These are phyloP conservation scores for Odontamblyopus lacepedii DNA, from an alignment of 2,797 vertebrate genomes.

Conservation along the genomic window DNA sequence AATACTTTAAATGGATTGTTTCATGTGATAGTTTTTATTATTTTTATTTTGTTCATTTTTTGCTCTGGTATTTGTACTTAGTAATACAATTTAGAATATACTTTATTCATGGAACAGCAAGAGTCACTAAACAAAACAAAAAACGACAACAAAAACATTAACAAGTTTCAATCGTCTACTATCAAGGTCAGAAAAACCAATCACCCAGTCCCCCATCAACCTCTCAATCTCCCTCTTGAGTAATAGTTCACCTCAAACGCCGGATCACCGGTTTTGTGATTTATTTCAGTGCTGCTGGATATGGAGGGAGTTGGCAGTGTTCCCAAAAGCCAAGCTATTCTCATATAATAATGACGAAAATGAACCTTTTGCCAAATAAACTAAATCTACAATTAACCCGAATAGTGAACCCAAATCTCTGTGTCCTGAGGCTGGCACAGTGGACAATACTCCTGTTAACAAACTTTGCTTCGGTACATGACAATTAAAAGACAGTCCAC, in stretches of 20 bases:
- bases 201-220: conserved; percentile 17
- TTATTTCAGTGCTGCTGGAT: conserved; percentile 3
- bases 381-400: conserved; percentile 68
- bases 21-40: too few species aligned
- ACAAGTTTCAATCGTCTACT: neutral
- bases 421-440: conserved; percentile 38
- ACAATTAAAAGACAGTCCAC: conserved; percentile 43
- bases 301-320: conserved; percentile 12
- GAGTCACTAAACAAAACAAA: conserved; percentile 7
- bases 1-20: too few species aligned
- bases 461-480: conserved; percentile 45
- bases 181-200: conserved; percentile 30
- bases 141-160: conserved; percentile 8
- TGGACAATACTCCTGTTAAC: conserved; percentile 59
- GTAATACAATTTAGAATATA: too few species aligned
- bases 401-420: conserved; percentile 56
- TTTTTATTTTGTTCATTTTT: too few species aligned
- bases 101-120: too few species aligned
- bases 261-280: conserved; percentile 17
- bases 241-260: conserved; percentile 30
- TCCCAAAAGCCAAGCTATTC: conserved; percentile 17
- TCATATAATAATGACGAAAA: conserved; percentile 19
- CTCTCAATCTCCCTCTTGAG: conserved; percentile 22
- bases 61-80: too few species aligned
- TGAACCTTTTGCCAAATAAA: conserved; percentile 42